Base-by-base conservation (phyloP, 2,888 invertebrate genomes). In the Crioceris asparagi region DNA sequence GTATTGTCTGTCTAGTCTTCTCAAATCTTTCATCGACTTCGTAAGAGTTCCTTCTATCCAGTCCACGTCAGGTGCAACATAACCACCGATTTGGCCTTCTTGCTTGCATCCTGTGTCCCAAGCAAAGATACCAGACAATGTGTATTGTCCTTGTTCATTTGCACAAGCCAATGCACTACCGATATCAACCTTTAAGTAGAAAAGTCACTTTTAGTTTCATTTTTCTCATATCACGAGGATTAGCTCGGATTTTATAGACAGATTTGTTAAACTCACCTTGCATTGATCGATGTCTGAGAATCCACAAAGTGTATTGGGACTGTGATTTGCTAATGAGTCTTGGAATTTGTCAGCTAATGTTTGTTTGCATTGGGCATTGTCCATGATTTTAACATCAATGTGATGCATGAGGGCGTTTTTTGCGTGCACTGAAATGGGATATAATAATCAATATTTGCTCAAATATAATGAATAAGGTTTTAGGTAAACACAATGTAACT, bases 131-230 rank as follows among this genome's bases (percentile, higher is more conserved):
- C 86, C 87, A 50, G 78, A 70, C 16, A 88, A 68, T 5, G 76
- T 75, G 56, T 76, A 82, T 43, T 71, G 71, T 10, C 77, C 79
- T 44, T 79, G 73, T 2, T 76, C 78, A 7, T 71, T 73, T 8
- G 79, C 76, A 57, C 87, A 88, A 4, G 85, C 85, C 32, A 88
- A 64, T 1, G 86, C 87, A 48, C 84, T 83, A 32, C 88, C 88
- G 35, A 77, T 72, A 57, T 87, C 87, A n/a, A 64, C 64, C 64
- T 65, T 21, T 31, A 55, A 54, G 17, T 5, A 18, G 30, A 29
- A n/a, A n/a, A n/a, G n/a, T n/a, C n/a, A n/a, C n/a, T n/a, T n/a
- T n/a, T n/a, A n/a, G n/a, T n/a, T n/a, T n/a, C n/a, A n/a, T n/a
- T n/a, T n/a, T n/a, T n/a, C n/a, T n/a, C n/a, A n/a, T n/a, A n/a